Evolutionary conservation across 2,888 invertebrate genomes (phyloP).

Genomic region (Carpatolechia fugitivella): DNA sequence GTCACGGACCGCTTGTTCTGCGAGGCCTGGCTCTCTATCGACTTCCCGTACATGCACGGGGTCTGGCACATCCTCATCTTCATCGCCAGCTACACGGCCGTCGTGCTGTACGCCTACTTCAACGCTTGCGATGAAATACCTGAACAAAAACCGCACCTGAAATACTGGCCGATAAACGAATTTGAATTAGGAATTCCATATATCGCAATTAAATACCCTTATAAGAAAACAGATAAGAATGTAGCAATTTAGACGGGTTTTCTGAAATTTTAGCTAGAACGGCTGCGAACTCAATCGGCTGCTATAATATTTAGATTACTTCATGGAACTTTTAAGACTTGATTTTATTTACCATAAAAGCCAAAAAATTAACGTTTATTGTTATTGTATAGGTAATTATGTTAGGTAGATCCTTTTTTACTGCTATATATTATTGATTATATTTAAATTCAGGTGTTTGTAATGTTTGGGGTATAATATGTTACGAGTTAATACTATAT

Average conservation of each 20-base stretch:
- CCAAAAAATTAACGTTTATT: too few relatives aligned
- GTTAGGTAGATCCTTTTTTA: too few relatives aligned
- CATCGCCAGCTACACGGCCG: constrained; percentile 86
- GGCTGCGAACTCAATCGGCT: too few relatives aligned
- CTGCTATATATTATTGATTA: too few relatives aligned
- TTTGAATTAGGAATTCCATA: constrained; percentile 89
- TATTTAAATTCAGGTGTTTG: too few relatives aligned
- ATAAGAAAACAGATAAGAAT: constrained; percentile 61
- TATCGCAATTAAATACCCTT: constrained; percentile 82
- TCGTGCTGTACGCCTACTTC: constrained; percentile 89
- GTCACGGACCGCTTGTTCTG: constrained; percentile 88
- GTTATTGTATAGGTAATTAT: too few relatives aligned
- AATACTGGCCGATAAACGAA: constrained; percentile 88
- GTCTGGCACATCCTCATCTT: constrained; percentile 91
- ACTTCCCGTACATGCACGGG: constrained; percentile 91
- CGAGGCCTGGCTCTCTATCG: constrained; percentile 86
- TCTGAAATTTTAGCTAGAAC: not conserved
- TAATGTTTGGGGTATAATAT: too few relatives aligned
- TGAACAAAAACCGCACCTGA: constrained; percentile 83
- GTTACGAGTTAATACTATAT: too few relatives aligned
- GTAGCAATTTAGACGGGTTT: constrained; percentile 57
- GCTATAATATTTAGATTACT: too few relatives aligned
- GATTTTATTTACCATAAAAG: too few relatives aligned
- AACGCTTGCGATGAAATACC: constrained; percentile 86
- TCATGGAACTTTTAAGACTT: too few relatives aligned